phyloP scores from a whole-genome alignment of 2,113 vertebrate genomes.

The Prionailurus bengalensis region DNA sequence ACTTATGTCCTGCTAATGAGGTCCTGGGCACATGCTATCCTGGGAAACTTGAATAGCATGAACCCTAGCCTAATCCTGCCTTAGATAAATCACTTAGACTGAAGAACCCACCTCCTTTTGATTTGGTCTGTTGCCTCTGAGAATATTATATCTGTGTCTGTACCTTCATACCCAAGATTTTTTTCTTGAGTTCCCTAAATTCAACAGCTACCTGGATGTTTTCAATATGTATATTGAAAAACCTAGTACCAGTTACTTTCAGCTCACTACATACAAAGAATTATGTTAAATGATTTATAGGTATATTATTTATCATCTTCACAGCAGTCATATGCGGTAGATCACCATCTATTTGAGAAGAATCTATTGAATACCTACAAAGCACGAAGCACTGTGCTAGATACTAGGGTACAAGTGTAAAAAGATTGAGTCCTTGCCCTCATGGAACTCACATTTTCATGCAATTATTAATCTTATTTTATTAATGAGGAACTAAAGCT shows the following conservation, averaged over 20 bases:
- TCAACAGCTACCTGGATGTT: not conserved
- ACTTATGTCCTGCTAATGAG: not conserved
- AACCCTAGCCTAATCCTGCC: not conserved
- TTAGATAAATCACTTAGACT: not conserved
- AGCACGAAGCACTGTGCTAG: not conserved
- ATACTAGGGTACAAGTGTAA: not conserved
- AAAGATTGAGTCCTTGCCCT: not conserved
- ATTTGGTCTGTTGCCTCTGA: not conserved
- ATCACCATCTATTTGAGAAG: not conserved
- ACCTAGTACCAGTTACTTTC: not conserved
- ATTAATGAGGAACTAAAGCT: constrained; percentile 22
- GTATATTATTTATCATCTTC: not conserved
- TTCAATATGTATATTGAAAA: not conserved
- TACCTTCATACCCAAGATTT: not conserved
- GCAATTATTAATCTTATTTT: not conserved
- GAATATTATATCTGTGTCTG: not conserved
- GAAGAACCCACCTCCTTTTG: not conserved
- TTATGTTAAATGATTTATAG: not conserved
- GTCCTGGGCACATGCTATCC: not conserved
- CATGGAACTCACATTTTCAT: not conserved
- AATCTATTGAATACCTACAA: not conserved
- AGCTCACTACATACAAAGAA: not conserved
- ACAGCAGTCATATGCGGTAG: not conserved
- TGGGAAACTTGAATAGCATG: not conserved
- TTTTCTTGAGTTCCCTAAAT: not conserved